phyloP scores from a whole-genome alignment of 1,140 invertebrate species.

The Diorhabda elongata region DNA sequence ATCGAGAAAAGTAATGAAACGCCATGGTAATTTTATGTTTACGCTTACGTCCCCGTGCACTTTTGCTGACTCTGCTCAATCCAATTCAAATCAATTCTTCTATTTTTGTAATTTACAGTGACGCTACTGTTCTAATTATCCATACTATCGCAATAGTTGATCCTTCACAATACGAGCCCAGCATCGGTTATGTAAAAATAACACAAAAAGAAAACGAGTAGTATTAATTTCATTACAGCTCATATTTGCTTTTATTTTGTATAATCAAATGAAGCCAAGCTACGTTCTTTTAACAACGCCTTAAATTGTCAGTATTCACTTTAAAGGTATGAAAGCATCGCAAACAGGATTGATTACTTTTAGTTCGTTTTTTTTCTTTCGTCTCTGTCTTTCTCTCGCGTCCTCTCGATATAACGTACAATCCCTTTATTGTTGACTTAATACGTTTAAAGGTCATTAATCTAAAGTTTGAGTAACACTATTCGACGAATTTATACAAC shows the following conservation, averaged over 20 bases:
- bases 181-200: neutral
- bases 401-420: conserved; percentile 11
- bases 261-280: conserved; percentile 9
- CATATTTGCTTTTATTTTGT: conserved; percentile 16
- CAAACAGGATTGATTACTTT: conserved; percentile 15
- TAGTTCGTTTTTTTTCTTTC: neutral
- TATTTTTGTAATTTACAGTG: no score
- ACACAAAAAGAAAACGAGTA: neutral
- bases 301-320: conserved; percentile 14
- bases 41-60: no score
- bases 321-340: conserved; percentile 15
- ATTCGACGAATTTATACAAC: neutral
- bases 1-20: no score
- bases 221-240: conserved; percentile 15
- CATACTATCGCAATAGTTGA: neutral
- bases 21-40: no score
- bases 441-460: conserved; percentile 16
- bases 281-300: conserved; percentile 11
- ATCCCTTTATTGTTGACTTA: conserved; percentile 17
- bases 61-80: no score
- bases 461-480: neutral
- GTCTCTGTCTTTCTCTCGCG: neutral
- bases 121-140: neutral
- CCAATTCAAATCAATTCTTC: no score
- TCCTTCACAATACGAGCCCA: neutral